Evolutionary conservation across 2,888 invertebrate species (phyloP), one percentile per base, ranked within the genome.

Genomic region (Latheticus oryzae): DNA sequence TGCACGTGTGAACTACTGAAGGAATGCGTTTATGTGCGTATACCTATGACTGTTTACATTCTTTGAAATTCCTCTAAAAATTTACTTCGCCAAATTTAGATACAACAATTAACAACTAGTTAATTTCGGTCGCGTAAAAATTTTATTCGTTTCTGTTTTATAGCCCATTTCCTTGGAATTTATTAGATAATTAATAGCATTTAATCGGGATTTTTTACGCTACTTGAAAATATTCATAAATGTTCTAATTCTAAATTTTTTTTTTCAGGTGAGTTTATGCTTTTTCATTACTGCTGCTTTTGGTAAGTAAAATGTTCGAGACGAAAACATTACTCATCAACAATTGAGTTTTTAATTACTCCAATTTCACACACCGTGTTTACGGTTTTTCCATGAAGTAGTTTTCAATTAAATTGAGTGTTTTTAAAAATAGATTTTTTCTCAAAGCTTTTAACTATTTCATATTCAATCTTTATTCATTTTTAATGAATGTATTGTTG

Each of bases 401-500:
- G 9, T 2, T 28, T 9, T 16, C 9, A 17, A 17, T 35, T 35
- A 33, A 33, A 32, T n/a, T 32, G 12, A 13, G 32, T 32, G 21
- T 21, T 21, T 21, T 21, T 32, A 12, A 11, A 15, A 35, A 35
- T n/a, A n/a, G n/a, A n/a, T n/a, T n/a, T n/a, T n/a, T n/a, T n/a
- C n/a, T n/a, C n/a, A n/a, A n/a, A n/a, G n/a, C n/a, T n/a, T n/a
- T n/a, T n/a, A n/a, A n/a, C n/a, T n/a, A n/a, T n/a, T n/a, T n/a
- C n/a, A n/a, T n/a, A n/a, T n/a, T n/a, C n/a, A n/a, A n/a, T n/a
- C n/a, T n/a, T n/a, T n/a, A n/a, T n/a, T n/a, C n/a, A n/a, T n/a
- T 26, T 26, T 42, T 42, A 42, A 42, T 45, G 45, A 21, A 13
- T 8, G 45, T 45, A 45, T 45, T 45, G 45, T 43, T 26, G 28